Evolutionary conservation across 1,140 invertebrate species (phyloP).

Genomic region (Solenopsis invicta): DNA sequence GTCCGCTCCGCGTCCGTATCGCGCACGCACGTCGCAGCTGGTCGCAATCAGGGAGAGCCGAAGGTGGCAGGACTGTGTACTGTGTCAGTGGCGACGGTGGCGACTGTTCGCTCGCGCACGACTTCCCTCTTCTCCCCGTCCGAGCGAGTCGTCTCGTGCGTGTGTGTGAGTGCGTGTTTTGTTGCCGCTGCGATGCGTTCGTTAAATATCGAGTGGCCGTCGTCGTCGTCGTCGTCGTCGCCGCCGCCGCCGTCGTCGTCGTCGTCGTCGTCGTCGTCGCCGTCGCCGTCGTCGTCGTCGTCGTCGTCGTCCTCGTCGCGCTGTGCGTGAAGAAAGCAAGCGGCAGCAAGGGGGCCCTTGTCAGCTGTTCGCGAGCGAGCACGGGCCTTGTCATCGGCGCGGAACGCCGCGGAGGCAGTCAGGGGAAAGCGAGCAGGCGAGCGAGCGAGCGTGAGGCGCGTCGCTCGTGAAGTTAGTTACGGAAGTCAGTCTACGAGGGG

Average conservation of each 20-base stretch:
- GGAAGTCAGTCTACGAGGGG: slow-evolving; percentile 59
- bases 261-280: too few species aligned
- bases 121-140: neutral
- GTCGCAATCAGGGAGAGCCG: slow-evolving; percentile 23
- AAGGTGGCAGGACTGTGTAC: slow-evolving; percentile 73
- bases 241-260: too few species aligned
- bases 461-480: slow-evolving; percentile 11
- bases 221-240: slow-evolving; percentile 43
- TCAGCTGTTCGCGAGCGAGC: slow-evolving; percentile 65
- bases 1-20: neutral
- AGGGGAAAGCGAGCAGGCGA: slow-evolving; percentile 18
- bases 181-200: slow-evolving; percentile 77
- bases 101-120: slow-evolving; percentile 56
- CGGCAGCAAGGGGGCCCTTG: neutral
- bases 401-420: neutral
- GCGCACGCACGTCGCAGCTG: slow-evolving; percentile 22
- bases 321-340: slow-evolving; percentile 57
- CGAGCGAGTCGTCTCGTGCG: too few species aligned
- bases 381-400: neutral
- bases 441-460: neutral
- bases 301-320: too few species aligned
- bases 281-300: too few species aligned
- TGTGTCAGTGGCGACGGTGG: slow-evolving; percentile 73
- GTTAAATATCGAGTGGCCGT: slow-evolving; percentile 70
- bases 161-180: slow-evolving; percentile 56